Evolutionary conservation across 2,113 vertebrate species (phyloP).

Genomic region (Cephalopterus ornatus): DNA sequence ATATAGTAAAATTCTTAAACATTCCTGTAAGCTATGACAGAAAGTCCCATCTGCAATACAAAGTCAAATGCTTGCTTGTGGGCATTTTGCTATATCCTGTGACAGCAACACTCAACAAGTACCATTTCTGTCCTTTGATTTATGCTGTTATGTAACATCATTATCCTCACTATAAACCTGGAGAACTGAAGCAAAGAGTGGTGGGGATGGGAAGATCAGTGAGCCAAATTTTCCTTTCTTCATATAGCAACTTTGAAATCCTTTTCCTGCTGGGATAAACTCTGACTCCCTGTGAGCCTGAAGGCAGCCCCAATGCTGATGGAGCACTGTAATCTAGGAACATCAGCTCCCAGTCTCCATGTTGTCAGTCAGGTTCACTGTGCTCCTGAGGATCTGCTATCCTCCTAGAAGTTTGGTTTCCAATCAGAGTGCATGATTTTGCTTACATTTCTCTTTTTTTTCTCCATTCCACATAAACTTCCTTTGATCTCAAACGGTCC

Average conservation of each 20-base stretch:
- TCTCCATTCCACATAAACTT: not conserved
- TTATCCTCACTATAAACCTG: slow-evolving; percentile 9
- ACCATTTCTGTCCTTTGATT: not conserved
- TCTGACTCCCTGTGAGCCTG: not conserved
- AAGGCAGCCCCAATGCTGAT: not conserved
- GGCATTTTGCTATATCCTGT: not conserved
- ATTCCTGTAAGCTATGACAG: not conserved
- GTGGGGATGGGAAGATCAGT: not conserved
- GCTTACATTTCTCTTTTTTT: not conserved
- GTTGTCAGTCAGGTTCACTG: not conserved
- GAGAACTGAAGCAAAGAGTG: not conserved
- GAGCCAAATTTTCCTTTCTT: not conserved
- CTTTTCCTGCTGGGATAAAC: not conserved
- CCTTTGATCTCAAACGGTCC: not conserved
- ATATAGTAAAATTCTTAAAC: not conserved
- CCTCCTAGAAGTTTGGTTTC: not conserved
- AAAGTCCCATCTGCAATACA: not conserved
- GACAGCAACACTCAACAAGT: not conserved
- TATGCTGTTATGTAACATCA: not conserved
- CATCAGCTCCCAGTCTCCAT: not conserved
- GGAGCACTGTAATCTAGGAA: not conserved
- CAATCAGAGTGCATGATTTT: not conserved
- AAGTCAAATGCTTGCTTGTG: not conserved
- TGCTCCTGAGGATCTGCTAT: not conserved
- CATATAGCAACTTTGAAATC: not conserved